Evolutionary conservation across 1,140 invertebrate genomes (phyloP).

Genomic region (Meloidogyne chitwoodi): DNA sequence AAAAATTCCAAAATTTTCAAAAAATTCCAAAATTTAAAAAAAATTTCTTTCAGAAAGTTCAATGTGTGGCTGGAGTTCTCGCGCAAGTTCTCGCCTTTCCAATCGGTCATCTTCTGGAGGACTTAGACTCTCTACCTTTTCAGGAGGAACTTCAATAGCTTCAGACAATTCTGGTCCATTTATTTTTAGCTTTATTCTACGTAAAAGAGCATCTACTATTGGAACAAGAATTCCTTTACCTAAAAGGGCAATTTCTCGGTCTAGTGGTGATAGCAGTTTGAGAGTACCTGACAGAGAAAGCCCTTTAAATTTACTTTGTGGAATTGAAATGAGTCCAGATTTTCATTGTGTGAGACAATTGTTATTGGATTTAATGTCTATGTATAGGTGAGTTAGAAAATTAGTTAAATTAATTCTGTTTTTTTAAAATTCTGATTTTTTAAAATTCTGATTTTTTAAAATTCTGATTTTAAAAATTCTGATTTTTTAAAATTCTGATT

Average conservation of each 20-base stretch:
- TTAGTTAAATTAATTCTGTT: too few relatives aligned
- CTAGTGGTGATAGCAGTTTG: slow-evolving; percentile 51
- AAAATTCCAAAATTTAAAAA: too few relatives aligned
- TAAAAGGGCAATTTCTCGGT: slow-evolving; percentile 57
- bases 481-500: too few relatives aligned
- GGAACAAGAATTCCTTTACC: slow-evolving; percentile 57
- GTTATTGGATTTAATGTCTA: slow-evolving; percentile 51
- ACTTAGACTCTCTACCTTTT: slow-evolving; percentile 56
- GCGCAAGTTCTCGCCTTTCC: slow-evolving; percentile 56
- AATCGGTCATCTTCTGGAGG: slow-evolving; percentile 57
- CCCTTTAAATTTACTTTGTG: slow-evolving; percentile 51
- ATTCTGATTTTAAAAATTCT: too few relatives aligned
- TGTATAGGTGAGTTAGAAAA: slow-evolving; percentile 42
- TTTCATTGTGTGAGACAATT: slow-evolving; percentile 60
- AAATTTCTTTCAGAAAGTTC: too few relatives aligned
- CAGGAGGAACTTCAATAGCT: slow-evolving; percentile 56
- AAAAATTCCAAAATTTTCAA: too few relatives aligned
- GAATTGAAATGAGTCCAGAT: slow-evolving; percentile 58
- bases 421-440: too few relatives aligned
- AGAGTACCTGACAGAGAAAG: slow-evolving; percentile 57
- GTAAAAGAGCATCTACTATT: slow-evolving; percentile 58
- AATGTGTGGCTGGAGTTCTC: slow-evolving; percentile 56
- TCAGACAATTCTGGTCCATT: slow-evolving; percentile 60
- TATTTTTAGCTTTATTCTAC: slow-evolving; percentile 55
- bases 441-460: too few relatives aligned